Conservation (phyloP, 2,797 vertebrate genomes). For the Oreochromis mossambicus region DNA sequence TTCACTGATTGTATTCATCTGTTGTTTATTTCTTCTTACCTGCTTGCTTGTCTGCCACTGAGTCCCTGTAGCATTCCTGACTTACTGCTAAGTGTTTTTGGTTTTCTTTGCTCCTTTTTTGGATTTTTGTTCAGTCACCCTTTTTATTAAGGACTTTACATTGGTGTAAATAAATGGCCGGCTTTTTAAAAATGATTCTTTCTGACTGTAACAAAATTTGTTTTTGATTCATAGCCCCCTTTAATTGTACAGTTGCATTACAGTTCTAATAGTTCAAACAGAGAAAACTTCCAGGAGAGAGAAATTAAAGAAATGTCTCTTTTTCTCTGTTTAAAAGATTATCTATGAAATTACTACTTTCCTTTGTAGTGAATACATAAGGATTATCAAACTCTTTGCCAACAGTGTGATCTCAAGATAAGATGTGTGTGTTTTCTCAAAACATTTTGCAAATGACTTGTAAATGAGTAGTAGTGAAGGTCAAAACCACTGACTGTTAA, state of each 20-base stretch:
- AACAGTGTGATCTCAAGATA: not conserved
- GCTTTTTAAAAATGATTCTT: not conserved
- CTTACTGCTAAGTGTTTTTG: not conserved
- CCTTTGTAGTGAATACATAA: not conserved
- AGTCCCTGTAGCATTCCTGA: not conserved
- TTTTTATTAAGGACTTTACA: not conserved
- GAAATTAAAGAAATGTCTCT: not conserved
- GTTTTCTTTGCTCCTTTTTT: not conserved
- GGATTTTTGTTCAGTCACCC: not conserved
- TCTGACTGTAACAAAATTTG: not conserved
- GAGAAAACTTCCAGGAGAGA: not conserved
- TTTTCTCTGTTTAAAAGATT: not conserved
- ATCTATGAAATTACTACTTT: not conserved
- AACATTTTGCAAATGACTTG: not conserved
- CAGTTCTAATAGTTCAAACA: not conserved
- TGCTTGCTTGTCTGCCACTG: not conserved
- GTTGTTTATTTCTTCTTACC: not conserved
- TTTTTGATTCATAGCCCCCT: not conserved
- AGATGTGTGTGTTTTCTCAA: not conserved
- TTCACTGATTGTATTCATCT: not conserved
- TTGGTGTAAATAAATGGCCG: not conserved
- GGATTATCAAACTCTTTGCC: not conserved
- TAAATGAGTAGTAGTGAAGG: not conserved
- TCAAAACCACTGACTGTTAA: not conserved
- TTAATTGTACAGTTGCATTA: not conserved